Base-by-base conservation (phyloP, 2,888 invertebrate species). In the Ecliptopera silaceata region DNA sequence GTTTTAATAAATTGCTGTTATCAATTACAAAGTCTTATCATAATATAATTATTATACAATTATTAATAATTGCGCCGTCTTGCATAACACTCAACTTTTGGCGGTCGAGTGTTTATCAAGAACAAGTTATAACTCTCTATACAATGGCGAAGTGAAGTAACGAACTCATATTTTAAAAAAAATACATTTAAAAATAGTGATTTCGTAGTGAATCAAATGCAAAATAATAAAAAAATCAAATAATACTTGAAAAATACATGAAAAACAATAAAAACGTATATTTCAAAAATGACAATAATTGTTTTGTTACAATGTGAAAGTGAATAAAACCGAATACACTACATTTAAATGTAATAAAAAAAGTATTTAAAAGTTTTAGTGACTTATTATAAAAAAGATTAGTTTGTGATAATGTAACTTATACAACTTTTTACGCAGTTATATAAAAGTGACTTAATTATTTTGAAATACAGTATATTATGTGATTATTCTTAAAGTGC, bases 101-200 rank as follows among this genome's bases (percentile, higher is more conserved):
- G 26, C 63, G 66, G 66, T 70, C 72, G 69, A 31, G 49, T 43
- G 18, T 51, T 74, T 78, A 76, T 77, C 77, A 48, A 65, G 62
- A 65, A 69, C 70, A n/a, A n/a, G 69, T 65, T 69, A 38, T 59
- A 63, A 70, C 73, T 71, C 48, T 51, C n/a, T 47, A 15, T 20
- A 22, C 41, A 20, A 32, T 49, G 20, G 32, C 6, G 22, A 17
- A 17, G 13, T 43, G 13, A 12, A 13, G 13, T 26, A 10, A 42
- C 42, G 26, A 26, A 11, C 5, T 8, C 2, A 42, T 42, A n/a
- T 42, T 42, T 42, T 26, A 22, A 22, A 22, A 12, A 12, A 11
- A 20, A 11, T 17, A 11, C 11, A n/a, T n/a, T n/a, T n/a, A n/a
- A n/a, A n/a, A n/a, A n/a, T n/a, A n/a, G n/a, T n/a, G n/a, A n/a